Evolutionary conservation across 1,140 invertebrate species (phyloP), one percentile per base, ranked within the genome.

Genomic region (Drosophila athabasca): DNA sequence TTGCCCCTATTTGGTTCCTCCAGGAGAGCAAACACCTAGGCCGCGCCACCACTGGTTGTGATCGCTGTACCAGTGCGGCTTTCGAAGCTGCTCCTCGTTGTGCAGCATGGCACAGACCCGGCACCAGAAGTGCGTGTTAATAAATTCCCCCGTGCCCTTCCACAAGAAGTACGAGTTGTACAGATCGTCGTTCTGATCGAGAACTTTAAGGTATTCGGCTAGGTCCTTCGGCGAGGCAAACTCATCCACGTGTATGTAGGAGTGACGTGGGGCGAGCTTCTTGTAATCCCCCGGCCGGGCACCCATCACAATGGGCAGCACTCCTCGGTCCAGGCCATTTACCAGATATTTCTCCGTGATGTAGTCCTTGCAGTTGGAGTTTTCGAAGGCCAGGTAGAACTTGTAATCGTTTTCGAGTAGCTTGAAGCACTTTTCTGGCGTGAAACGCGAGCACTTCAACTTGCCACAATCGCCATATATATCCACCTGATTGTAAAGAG

Each of bases 271-370:
- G 2, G 98, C 96, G 58, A 94, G 95, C 29, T 95, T 94, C 55
- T 95, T 95, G 92, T 99, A 99, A 90, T 99, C 98, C 35, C 96
- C 95, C 0, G 95, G 95, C 39, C 96, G 94, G 0, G 97, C 98
- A 1, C 98, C 98, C 97, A 99, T 99, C 17, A 99, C 98, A 52
- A 99, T 97, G 0, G 97, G 97, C 49, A 99, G 91, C 9, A 98
- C 94, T 85, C 97, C 96, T 76, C 97, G 95, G 59, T 97, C 98
- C 22, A 98, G 93, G 52, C 97, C 97, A 91, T 98, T 98, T 45
- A 98, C 96, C 90, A 97, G 99, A 90, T 99, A 98, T 91, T 99
- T 99, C 91, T 99, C 98, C 0, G 98, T 99, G 49, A 99, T 97
- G 91, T 99, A 99, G 92, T 99, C 98, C 50, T 95, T 94, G 92